Base-by-base conservation (phyloP, 2,113 vertebrate genomes). In the Hymenochirus boettgeri region DNA sequence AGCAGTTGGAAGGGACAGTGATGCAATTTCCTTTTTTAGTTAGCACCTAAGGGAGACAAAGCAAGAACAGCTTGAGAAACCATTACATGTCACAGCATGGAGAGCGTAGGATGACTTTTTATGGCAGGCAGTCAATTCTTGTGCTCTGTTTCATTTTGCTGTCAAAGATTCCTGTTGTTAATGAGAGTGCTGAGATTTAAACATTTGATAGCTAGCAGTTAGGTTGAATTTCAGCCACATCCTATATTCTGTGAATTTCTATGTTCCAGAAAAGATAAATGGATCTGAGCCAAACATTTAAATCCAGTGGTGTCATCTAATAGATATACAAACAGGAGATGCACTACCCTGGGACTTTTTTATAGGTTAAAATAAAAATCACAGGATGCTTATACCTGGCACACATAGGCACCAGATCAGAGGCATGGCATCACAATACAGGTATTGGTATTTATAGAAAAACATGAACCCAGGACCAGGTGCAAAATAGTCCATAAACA, bases 151-250 rank as follows among this genome's bases (percentile, higher is more conserved):
- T 74, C 61, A 65, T 62, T 18, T 74, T 70, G 54, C 12, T 62
- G n/a, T 66, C 69, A 24, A 59, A 59, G 19, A 33, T 50, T 27
- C 35, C 7, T 56, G 63, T 22, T 65, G 55, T 29, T 54, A 64
- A 71, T 23, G 58, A 69, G 55, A 69, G 61, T 47, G 47, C 35
- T 53, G 23, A 72, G 29, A 57, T 70, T 65, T 69, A 60, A 74
- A 54, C 39, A 24, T 21, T 4, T 58, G 46, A 71, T 61, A 48
- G 4, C 42, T 29, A 37, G 35, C 22, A 47, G 39, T 22, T 42
- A 31, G 46, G 29, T 58, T 62, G 45, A 12, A 57, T 53, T 69
- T 51, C n/a, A 71, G 54, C 54, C 56, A 65, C 48, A 64, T 70
- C 60, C 69, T 57, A 42, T 46, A 50, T 29, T 17, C 18, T 19